Evolutionary conservation across 1,140 invertebrate species (phyloP).

Genomic region (Trachymyrmex septentrionalis): DNA sequence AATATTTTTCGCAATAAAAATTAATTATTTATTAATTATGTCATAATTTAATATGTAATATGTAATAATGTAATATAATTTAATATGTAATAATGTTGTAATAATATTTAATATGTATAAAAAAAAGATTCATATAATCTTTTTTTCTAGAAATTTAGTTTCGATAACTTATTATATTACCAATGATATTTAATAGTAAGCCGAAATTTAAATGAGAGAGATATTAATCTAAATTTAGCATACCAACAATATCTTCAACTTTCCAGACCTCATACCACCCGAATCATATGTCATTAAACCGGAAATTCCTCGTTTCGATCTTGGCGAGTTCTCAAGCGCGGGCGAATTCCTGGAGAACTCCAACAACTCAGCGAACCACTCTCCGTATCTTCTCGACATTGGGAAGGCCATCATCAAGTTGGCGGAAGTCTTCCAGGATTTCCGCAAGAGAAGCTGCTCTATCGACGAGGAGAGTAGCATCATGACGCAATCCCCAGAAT

Average conservation of each 20-base stretch:
- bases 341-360: slow-evolving; percentile 69
- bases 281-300: slow-evolving; percentile 80
- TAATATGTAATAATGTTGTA: too few species aligned
- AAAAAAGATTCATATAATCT: too few species aligned
- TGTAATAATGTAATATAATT: too few species aligned
- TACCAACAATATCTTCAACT: slow-evolving; percentile 9
- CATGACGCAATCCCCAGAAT: slow-evolving; percentile 68
- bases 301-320: slow-evolving; percentile 67
- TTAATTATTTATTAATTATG: too few species aligned
- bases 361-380: slow-evolving; percentile 71
- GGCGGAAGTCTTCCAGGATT: slow-evolving; percentile 67
- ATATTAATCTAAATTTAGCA: slow-evolving; percentile 17
- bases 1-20: too few species aligned
- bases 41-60: too few species aligned
- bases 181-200: neutral
- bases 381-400: slow-evolving; percentile 80
- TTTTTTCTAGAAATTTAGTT: neutral
- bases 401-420: slow-evolving; percentile 81
- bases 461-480: slow-evolving; percentile 58
- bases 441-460: slow-evolving; percentile 73
- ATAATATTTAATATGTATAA: too few species aligned
- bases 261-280: slow-evolving; percentile 79
- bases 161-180: neutral
- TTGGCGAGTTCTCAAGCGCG: slow-evolving; percentile 62
- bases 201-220: neutral